Percentiles rank a stretch among this genome's conserved stretches.
Evolutionary conservation across 1,140 invertebrate species (phyloP).

Genomic region (Drosophila repletoides): DNA sequence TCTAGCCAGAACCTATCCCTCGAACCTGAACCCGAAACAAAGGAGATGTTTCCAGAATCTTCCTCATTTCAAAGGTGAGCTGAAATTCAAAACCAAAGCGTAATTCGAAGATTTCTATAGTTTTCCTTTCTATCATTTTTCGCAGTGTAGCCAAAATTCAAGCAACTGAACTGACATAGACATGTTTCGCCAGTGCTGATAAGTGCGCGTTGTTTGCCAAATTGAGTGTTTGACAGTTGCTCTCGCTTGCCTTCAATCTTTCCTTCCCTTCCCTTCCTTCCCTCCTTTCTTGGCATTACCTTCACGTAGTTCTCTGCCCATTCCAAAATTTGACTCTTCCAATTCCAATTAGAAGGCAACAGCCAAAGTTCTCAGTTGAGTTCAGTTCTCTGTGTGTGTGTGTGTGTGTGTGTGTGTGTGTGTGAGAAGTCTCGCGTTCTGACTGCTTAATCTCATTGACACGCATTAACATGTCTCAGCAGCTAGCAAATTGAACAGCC

Average conservation of each 20-base stretch:
- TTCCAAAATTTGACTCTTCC: slow-evolving; percentile 18
- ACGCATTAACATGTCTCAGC: slow-evolving; percentile 75
- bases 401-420: not conserved
- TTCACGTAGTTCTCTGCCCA: not conserved
- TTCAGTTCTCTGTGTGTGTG: too few species aligned
- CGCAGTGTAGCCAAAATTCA: too few species aligned
- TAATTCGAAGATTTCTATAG: too few species aligned
- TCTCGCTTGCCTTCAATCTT: too few species aligned
- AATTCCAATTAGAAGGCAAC: slow-evolving; percentile 40
- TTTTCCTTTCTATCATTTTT: too few species aligned
- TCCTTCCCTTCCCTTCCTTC: not conserved
- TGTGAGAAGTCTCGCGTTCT: slow-evolving; percentile 22
- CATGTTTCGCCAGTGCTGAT: slow-evolving; percentile 18
- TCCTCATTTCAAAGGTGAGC: too few species aligned
- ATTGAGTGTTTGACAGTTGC: slow-evolving; percentile 65
- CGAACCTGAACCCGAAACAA: too few species aligned
- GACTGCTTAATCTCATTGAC: slow-evolving; percentile 72
- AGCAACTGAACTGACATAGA: slow-evolving; percentile 15
- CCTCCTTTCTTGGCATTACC: not conserved
- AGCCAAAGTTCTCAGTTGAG: too few species aligned
- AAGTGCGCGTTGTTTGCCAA: slow-evolving; percentile 38
- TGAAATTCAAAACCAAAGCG: too few species aligned
- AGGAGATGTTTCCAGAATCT: too few species aligned
- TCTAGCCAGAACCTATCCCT: too few species aligned
- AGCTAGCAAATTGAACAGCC: slow-evolving; percentile 38